A percentile compares a stretch with the other conserved stretches of the same genome.
Evolutionary conservation across 2,113 vertebrate species (phyloP).

Genomic region (Glaucidium brasilianum): DNA sequence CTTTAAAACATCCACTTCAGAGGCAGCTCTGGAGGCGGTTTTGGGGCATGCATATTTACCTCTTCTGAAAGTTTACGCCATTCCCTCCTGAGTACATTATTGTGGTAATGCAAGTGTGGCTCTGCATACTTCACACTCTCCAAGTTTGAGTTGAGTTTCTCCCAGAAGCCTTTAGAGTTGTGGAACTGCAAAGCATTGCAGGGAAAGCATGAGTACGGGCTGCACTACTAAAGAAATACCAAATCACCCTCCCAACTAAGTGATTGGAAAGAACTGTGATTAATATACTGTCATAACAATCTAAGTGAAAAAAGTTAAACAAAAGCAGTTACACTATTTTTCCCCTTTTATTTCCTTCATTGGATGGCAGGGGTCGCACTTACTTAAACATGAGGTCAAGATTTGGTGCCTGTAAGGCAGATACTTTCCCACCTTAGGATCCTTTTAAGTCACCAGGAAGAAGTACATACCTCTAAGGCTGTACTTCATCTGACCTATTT

Average conservation of each 20-base stretch:
- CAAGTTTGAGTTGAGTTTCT: slow-evolving; percentile 83
- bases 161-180: slow-evolving; percentile 86
- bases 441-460: background rate
- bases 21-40: background rate
- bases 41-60: slow-evolving; percentile 43
- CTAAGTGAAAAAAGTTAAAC: background rate
- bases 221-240: background rate
- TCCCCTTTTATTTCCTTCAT: background rate
- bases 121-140: slow-evolving; percentile 83
- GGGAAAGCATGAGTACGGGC: background rate
- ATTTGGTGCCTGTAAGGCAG: background rate
- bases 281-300: background rate
- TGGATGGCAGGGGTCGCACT: background rate
- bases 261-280: background rate
- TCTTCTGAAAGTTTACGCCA: slow-evolving; percentile 74
- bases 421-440: background rate
- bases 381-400: background rate
- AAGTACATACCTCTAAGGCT: background rate
- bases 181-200: slow-evolving; percentile 65
- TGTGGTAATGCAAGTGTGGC: slow-evolving; percentile 79
- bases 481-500: background rate
- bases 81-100: slow-evolving; percentile 71
- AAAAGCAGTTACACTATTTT: background rate
- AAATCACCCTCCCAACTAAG: background rate
- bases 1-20: background rate